Evolutionary conservation across 2,113 vertebrate species (phyloP), one percentile per base, ranked within the genome.

Genomic region (Eonycteris spelaea): DNA sequence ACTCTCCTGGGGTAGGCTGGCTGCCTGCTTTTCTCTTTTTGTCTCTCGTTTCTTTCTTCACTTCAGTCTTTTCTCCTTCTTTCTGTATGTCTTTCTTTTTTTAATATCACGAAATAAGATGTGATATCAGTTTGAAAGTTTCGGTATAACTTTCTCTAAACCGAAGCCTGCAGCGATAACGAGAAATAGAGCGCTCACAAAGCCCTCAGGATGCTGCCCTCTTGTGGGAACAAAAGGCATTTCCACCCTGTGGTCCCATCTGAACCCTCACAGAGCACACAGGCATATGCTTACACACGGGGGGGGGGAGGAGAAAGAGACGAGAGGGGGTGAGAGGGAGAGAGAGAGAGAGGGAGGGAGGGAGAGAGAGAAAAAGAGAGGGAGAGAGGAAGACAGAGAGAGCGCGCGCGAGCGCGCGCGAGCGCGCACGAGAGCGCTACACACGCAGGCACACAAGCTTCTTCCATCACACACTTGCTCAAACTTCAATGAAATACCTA

Each of bases 161-260:
- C 88, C 94, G 89, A 94, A 91, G 98, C 97, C 7, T 40, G 97
- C 11, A 1, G 97, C 96, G 94, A 85, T 98, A 97, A 96, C 86
- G 96, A 97, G 92, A 96, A 86, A 96, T 6, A 2, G 63, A 2
- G 86, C 73, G 75, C 2, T 95, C n/a, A 97, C 97, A 92, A 96
- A 88, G 93, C 96, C 75, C 98, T 65, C 33, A 10, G 98, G 98
- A 99, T 97, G 98, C 98, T 99, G 99, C 99, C 99, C 98, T 99
- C 98, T 18, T 97, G 99, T 99, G 99, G 99, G 98, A 98, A 97
- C 43, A 95, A 3, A 65, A 90, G 94, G 97, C 98, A 99, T 96
- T 97, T 92, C 99, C 95, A 11, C 96, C 98, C 89, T 79, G 95
- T 67, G 24, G 94, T 89, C 93, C 97, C 14, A 45, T 97, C 90